Percentiles rank a stretch among this genome's conserved stretches.
phyloP scores from a whole-genome alignment of 1,140 invertebrate species.

The Drosophila murphyi region DNA sequence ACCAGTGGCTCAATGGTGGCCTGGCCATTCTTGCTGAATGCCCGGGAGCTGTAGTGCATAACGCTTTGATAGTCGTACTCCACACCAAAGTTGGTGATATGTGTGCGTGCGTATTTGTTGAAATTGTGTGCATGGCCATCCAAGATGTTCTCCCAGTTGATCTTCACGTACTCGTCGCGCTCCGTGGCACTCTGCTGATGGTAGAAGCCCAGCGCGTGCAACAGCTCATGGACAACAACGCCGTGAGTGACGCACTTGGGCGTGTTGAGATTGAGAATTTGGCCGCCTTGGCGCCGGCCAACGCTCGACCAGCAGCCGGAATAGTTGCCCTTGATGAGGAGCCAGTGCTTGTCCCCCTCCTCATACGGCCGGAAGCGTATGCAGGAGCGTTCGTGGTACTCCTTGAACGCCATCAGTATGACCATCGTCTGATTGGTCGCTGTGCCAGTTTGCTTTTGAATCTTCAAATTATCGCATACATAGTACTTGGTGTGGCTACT shows the following conservation, averaged over 20 bases:
- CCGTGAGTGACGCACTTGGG: conserved; percentile 86
- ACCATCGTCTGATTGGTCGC: conserved; percentile 85
- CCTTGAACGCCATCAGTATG: conserved; percentile 88
- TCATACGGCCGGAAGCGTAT: conserved; percentile 90
- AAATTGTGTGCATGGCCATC: conserved; percentile 89
- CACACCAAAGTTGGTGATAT: conserved; percentile 87
- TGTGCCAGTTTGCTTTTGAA: conserved; percentile 29
- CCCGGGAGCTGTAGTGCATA: conserved; percentile 89
- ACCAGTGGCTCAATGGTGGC: conserved; percentile 87
- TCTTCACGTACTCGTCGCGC: conserved; percentile 89
- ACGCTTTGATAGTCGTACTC: conserved; percentile 89
- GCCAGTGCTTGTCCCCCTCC: conserved; percentile 86
- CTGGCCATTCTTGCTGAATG: conserved; percentile 88
- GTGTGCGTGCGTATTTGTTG: conserved; percentile 88
- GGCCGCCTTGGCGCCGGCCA: conserved; percentile 87
- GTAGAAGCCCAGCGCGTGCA: conserved; percentile 90
- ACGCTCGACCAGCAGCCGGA: conserved; percentile 93
- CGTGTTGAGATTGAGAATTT: conserved; percentile 87
- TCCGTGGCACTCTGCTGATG: conserved; percentile 90
- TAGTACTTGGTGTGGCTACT: conserved; percentile 60
- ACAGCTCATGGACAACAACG: conserved; percentile 88
- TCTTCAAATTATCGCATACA: conserved; percentile 72
- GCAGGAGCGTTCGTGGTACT: conserved; percentile 90
- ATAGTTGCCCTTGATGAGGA: conserved; percentile 88
- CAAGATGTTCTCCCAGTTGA: conserved; percentile 88